phyloP scores from a whole-genome alignment of 2,797 vertebrate genomes.

The Apodemus agrarius region DNA sequence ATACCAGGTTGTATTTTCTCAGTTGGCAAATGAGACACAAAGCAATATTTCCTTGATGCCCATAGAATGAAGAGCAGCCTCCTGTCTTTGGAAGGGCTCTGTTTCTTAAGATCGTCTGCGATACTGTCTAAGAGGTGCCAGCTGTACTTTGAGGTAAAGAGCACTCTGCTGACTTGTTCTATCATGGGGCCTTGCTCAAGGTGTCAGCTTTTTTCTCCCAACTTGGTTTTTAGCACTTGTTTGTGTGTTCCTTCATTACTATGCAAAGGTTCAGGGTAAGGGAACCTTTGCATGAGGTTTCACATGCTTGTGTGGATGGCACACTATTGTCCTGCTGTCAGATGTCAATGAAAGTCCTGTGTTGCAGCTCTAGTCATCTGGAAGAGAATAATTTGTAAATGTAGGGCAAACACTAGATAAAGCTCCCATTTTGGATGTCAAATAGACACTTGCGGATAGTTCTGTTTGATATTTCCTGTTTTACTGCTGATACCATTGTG shows the following conservation, averaged over 20 bases:
- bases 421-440: background rate
- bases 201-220: background rate
- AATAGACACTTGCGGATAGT: background rate
- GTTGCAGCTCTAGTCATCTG: too few species aligned
- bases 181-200: background rate
- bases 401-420: background rate
- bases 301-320: background rate
- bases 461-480: background rate
- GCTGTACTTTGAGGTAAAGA: background rate
- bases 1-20: slow-evolving; percentile 66
- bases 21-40: slow-evolving; percentile 60
- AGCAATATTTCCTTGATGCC: slow-evolving; percentile 52
- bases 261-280: background rate
- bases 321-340: background rate
- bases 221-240: background rate
- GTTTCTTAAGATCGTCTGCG: slow-evolving; percentile 89
- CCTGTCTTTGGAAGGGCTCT: slow-evolving; percentile 92
- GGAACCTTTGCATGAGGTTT: too few species aligned
- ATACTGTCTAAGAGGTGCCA: background rate
- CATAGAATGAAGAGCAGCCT: slow-evolving; percentile 75
- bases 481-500: background rate
- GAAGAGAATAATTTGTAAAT: background rate
- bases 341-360: background rate
- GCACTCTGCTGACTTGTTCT: background rate
- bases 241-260: background rate